Percentiles rank a stretch among this genome's conserved stretches.
These are phyloP conservation scores for Ostrea edulis DNA, from an alignment of 1,140 invertebrate genomes.

Conservation along the genomic window DNA sequence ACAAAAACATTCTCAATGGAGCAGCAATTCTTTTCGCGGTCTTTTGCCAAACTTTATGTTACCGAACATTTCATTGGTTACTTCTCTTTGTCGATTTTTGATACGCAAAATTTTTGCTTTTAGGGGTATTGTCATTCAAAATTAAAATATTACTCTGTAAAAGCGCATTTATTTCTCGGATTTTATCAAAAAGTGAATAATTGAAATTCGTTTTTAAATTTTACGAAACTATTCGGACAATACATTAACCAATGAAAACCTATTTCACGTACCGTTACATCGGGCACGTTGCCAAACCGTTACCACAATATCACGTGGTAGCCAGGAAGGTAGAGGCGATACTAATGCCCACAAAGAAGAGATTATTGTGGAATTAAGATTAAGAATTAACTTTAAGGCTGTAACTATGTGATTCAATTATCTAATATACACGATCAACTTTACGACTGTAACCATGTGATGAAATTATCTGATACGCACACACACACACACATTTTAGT, in stretches of 20 bases:
- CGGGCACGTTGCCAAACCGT: slow-evolving; percentile 29
- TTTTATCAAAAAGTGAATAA: too few species aligned
- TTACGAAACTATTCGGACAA: not conserved
- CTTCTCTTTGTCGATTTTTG: not conserved
- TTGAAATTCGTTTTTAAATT: not conserved
- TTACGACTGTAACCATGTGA: not conserved
- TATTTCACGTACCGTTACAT: slow-evolving; percentile 14
- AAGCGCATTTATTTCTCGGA: not conserved
- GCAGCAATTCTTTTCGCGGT: slow-evolving; percentile 51
- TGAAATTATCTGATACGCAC: too few species aligned
- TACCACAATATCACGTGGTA: slow-evolving; percentile 42
- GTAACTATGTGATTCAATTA: slow-evolving; percentile 29
- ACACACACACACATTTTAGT: too few species aligned
- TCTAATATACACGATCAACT: not conserved
- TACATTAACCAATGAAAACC: slow-evolving; percentile 7
- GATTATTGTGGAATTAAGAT: not conserved
- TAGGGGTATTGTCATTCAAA: not conserved
- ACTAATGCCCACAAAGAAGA: not conserved
- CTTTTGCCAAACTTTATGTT: slow-evolving; percentile 43
- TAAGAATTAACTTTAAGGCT: not conserved
- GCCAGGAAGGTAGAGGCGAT: not conserved
- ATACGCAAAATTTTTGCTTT: not conserved
- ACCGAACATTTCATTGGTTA: slow-evolving; percentile 2
- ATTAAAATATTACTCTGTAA: not conserved
- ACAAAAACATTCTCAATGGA: slow-evolving; percentile 36